Conservation (phyloP, 2,113 vertebrate genomes). For the Amblyopsis rosae region DNA sequence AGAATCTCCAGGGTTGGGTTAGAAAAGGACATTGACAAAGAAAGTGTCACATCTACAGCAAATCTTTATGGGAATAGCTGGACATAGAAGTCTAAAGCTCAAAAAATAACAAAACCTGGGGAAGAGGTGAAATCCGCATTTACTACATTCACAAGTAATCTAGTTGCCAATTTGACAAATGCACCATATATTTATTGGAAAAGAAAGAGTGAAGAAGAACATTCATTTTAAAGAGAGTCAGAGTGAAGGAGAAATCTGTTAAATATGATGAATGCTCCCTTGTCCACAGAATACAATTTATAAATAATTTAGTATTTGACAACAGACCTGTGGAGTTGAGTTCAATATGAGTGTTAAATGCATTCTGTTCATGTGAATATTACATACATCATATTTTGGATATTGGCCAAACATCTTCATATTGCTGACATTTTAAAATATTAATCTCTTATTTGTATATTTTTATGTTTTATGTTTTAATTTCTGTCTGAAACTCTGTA, state of each 20-base stretch:
- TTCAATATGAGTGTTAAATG: constrained; percentile 44
- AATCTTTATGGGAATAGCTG: constrained; percentile 20
- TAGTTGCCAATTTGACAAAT: neutral
- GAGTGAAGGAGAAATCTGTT: constrained; percentile 36
- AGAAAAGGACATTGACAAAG: constrained; percentile 31
- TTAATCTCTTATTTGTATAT: neutral
- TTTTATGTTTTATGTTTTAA: neutral
- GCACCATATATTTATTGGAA: constrained; percentile 31
- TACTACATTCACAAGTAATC: constrained; percentile 16
- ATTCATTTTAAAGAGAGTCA: constrained; percentile 39
- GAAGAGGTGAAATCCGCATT: constrained; percentile 15
- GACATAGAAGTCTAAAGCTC: constrained; percentile 25
- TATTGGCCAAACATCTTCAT: neutral
- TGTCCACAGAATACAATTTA: constrained; percentile 43
- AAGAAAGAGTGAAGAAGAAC: constrained; percentile 42
- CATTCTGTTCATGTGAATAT: constrained; percentile 41
- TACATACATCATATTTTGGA: constrained; percentile 41
- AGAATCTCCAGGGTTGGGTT: constrained; percentile 23
- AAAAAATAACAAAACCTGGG: constrained; percentile 6
- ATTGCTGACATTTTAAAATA: neutral
- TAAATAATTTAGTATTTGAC: constrained; percentile 51
- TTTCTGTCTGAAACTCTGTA: neutral
- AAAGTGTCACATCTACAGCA: constrained; percentile 7
- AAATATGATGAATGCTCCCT: constrained; percentile 51
- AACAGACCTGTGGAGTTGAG: constrained; percentile 32